These are phyloP conservation scores for Leptinotarsa haldemani DNA, from an alignment of 2,888 invertebrate species.

Conservation along the genomic window DNA sequence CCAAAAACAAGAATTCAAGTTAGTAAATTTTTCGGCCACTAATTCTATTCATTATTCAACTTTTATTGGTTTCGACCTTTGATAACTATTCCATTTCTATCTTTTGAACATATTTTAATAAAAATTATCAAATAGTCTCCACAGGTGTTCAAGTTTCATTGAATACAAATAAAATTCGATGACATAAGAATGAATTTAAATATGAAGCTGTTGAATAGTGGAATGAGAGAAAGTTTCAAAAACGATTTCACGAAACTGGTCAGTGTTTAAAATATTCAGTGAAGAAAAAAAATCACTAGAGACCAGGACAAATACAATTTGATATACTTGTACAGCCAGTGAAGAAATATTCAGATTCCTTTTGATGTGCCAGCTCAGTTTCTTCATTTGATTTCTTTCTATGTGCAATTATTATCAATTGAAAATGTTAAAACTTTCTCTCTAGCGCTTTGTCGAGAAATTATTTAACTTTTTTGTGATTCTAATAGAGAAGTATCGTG, in stretches of 20 bases:
- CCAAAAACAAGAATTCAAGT: not conserved
- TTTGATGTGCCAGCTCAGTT: too few relatives aligned
- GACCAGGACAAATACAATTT: too few relatives aligned
- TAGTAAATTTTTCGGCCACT: not conserved
- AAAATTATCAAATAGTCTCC: not conserved
- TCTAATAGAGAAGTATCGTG: too few relatives aligned
- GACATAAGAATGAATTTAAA: not conserved
- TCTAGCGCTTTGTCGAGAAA: too few relatives aligned
- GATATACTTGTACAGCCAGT: too few relatives aligned
- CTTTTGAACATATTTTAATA: not conserved
- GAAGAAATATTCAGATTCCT: too few relatives aligned
- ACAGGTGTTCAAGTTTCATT: not conserved
- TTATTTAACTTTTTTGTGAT: too few relatives aligned
- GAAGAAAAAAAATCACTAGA: too few relatives aligned
- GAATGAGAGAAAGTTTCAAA: not conserved
- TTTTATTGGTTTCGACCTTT: not conserved
- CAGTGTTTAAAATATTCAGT: too few relatives aligned
- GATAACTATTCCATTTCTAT: not conserved
- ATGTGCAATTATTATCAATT: too few relatives aligned
- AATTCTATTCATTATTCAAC: not conserved
- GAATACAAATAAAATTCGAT: not conserved
- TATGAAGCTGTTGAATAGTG: not conserved
- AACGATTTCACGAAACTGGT: not conserved
- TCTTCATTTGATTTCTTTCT: too few relatives aligned
- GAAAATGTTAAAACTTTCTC: too few relatives aligned